Base-by-base conservation (phyloP, 2,797 vertebrate genomes). In the Holocentrus rufus region DNA sequence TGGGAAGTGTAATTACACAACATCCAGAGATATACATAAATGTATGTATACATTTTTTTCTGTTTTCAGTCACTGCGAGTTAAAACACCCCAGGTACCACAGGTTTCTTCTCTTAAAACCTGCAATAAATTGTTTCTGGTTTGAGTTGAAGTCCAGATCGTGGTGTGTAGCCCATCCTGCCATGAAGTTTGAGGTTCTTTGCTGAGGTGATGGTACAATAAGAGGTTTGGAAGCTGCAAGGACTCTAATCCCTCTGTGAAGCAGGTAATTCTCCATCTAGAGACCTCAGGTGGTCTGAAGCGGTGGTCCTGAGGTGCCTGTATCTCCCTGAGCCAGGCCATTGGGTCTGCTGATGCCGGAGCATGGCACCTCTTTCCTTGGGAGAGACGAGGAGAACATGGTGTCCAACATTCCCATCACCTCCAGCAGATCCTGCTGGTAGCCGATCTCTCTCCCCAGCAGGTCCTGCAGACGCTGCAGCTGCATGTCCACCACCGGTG, bases 341-440 rank as follows among this genome's bases (percentile, higher is more conserved):
- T 93, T 93, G 50, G 92, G 85, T 68, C 86, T 80, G 65, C 87
- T 62, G 13, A 74, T 80, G 52, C 91, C 86, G 6, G 88, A 72
- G 62, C 89, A 50, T 0, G 57, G 63, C 2, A 89, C 85, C 76
- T 91, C 88, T 81, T 80, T 95, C 84, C 93, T 96, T 9, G 93
- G 91, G 11, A 94, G 91, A 76, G 95, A 92, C 27, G 96, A 95
- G 76, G 98, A 95, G 75, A 99, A 98, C 50, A 99, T 90, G 1
- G 96, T 95, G 93, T 99, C 98, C 93, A 99, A 93, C 96, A 99
- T 99, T 62, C 98, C 98, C 80, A 99, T 85, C 61, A 96, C 96
- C 89, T 98, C 96, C 36, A 99, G 74, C 0, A 99, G 93, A 39
- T 98, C 95, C 79, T 94, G 94, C 81, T 99, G 95, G 84, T 95